These are phyloP conservation scores for Reticulitermes lucifugus DNA, from an alignment of 2,888 invertebrate species.

Conservation along the genomic window DNA sequence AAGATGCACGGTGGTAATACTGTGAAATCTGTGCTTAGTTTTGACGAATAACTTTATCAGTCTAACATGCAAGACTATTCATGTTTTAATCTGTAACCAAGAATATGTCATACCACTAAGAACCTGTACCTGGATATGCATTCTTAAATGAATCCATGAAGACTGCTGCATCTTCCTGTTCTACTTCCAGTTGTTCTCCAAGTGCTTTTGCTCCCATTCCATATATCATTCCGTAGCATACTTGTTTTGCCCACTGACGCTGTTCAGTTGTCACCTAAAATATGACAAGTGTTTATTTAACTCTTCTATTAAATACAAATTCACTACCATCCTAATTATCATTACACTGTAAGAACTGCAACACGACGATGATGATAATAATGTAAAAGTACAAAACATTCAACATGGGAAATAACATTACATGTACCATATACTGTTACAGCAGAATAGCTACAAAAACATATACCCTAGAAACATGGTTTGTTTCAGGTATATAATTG, in stretches of 20 bases:
- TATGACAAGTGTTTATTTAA: too few relatives aligned
- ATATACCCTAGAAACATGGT: too few relatives aligned
- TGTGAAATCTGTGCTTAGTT: too few relatives aligned
- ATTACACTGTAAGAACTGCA: not conserved
- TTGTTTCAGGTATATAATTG: too few relatives aligned
- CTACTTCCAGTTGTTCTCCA: conserved; percentile 81
- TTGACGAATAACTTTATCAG: too few relatives aligned
- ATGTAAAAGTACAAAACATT: too few relatives aligned
- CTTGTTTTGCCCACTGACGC: conserved; percentile 89
- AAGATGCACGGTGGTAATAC: too few relatives aligned
- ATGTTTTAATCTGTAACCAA: too few relatives aligned
- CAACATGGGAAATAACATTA: too few relatives aligned
- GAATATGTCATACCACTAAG: not conserved
- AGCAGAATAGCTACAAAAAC: too few relatives aligned
- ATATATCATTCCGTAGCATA: conserved; percentile 97
- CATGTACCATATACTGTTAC: too few relatives aligned
- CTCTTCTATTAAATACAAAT: not conserved
- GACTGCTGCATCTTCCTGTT: conserved; percentile 80
- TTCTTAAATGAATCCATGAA: conserved; percentile 87
- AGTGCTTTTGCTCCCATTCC: conserved; percentile 92
- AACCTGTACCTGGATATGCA: conserved; percentile 71
- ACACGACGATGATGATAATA: not conserved
- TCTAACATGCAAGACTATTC: too few relatives aligned
- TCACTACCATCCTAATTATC: not conserved
- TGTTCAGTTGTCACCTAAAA: conserved; percentile 77